These are phyloP conservation scores for Clanis bilineata DNA, from an alignment of 2,888 invertebrate genomes.

Conservation along the genomic window DNA sequence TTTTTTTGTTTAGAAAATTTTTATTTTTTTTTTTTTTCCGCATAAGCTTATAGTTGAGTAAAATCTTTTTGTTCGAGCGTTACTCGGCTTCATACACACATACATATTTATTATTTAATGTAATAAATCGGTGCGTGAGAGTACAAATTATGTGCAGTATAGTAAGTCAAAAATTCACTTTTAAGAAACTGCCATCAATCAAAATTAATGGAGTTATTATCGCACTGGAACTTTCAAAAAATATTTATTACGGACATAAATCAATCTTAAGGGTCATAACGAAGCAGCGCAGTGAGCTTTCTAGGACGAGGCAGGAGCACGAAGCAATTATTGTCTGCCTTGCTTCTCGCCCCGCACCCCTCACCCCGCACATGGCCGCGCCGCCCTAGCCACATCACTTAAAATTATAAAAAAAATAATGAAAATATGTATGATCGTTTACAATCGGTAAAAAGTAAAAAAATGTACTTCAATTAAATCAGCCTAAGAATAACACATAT, in stretches of 20 bases:
- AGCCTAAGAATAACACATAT: too few relatives aligned
- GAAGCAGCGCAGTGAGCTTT: conserved; percentile 70
- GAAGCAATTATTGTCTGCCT: conserved; percentile 45
- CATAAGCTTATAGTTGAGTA: too few relatives aligned
- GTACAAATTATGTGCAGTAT: conserved; percentile 51
- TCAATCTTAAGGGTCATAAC: conserved; percentile 79
- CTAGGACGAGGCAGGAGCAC: conserved; percentile 67
- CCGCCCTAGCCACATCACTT: neutral
- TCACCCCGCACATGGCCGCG: too few relatives aligned
- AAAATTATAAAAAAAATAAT: neutral
- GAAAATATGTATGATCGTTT: too few relatives aligned
- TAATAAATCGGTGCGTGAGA: conserved; percentile 62
- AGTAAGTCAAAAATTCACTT: conserved; percentile 69
- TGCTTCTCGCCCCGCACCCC: conserved; percentile 16
- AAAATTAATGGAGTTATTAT: conserved; percentile 83
- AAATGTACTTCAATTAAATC: too few relatives aligned
- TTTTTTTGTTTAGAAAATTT: too few relatives aligned
- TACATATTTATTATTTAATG: conserved; percentile 68
- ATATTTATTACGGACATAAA: conserved; percentile 78
- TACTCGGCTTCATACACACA: conserved; percentile 50
- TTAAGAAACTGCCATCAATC: conserved; percentile 80
- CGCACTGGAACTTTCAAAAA: conserved; percentile 80
- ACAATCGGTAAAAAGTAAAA: too few relatives aligned
- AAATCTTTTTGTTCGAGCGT: too few relatives aligned
- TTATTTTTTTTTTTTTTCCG: too few relatives aligned